These are phyloP conservation scores for Ctenoplectra terminalis DNA, from an alignment of 1,140 invertebrate species.

Conservation along the genomic window DNA sequence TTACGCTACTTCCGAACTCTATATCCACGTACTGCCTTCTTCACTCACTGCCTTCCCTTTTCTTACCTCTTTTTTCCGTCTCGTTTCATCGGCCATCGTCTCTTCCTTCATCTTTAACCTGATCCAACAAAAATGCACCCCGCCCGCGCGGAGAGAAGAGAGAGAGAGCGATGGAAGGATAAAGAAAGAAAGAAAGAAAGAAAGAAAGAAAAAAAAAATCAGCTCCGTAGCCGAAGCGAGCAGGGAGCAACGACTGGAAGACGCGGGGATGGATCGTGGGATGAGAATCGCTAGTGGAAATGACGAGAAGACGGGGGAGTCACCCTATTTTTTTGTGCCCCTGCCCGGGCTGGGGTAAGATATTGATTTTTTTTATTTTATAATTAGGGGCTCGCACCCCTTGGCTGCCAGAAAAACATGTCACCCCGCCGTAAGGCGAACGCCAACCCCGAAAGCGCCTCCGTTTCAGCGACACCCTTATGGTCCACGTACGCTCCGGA, in stretches of 20 bases:
- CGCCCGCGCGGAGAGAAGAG: background rate
- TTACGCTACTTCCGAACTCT: conserved; percentile 52
- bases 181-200: no score
- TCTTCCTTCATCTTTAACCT: background rate
- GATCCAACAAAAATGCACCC: conserved; percentile 16
- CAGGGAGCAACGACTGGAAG: conserved; percentile 71
- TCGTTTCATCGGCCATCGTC: no score
- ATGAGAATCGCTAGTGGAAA: conserved; percentile 41
- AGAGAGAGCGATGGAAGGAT: background rate
- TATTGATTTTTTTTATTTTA: conserved; percentile 84
- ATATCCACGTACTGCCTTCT: conserved; percentile 3
- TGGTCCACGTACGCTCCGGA: background rate
- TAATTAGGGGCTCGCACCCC: conserved; percentile 82
- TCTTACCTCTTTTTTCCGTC: background rate
- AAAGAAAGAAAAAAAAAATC: no score
- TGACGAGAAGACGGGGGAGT: conserved; percentile 71
- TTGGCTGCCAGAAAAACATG: conserved; percentile 81
- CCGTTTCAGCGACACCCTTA: conserved; percentile 7
- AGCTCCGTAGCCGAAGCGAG: conserved; percentile 68
- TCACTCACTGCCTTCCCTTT: background rate
- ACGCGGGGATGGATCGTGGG: conserved; percentile 52
- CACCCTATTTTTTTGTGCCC: conserved; percentile 80
- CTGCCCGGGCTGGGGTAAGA: conserved; percentile 78
- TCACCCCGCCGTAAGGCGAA: conserved; percentile 65
- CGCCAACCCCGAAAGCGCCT: background rate